Evolutionary conservation across 2,113 vertebrate species (phyloP).

Genomic region (Labeo rohita): DNA sequence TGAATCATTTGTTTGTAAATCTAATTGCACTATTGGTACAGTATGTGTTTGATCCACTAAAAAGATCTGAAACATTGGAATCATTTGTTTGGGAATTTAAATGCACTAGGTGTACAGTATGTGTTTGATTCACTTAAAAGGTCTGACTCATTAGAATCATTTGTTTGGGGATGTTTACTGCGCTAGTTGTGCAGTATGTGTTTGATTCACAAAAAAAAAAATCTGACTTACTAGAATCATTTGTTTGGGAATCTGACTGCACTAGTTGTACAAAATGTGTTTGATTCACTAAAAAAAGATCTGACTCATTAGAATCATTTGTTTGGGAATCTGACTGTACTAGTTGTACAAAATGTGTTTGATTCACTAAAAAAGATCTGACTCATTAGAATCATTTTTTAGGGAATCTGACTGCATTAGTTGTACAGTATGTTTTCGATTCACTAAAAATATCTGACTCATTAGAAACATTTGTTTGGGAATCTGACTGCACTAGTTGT

Average conservation of each 20-base stretch:
- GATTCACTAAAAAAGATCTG: not conserved
- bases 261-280: not conserved
- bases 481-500: not conserved
- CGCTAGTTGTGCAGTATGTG: no score
- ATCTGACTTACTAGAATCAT: no score
- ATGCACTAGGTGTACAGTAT: not conserved
- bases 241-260: no score
- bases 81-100: not conserved
- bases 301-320: no score
- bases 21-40: no score
- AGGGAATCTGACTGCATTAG: not conserved
- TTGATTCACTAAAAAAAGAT: not conserved
- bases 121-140: no score
- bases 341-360: not conserved
- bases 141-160: no score
- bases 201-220: no score
- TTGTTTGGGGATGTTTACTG: no score
- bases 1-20: no score
- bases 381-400: not conserved
- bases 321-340: no score
- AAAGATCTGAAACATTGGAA: not conserved
- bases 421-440: not conserved
- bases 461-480: not conserved
- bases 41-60: not conserved
- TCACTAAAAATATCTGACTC: not conserved